Evolutionary conservation across 2,113 vertebrate species (phyloP), one percentile per base, ranked within the genome.

Genomic region (Paedocypris sp.): DNA sequence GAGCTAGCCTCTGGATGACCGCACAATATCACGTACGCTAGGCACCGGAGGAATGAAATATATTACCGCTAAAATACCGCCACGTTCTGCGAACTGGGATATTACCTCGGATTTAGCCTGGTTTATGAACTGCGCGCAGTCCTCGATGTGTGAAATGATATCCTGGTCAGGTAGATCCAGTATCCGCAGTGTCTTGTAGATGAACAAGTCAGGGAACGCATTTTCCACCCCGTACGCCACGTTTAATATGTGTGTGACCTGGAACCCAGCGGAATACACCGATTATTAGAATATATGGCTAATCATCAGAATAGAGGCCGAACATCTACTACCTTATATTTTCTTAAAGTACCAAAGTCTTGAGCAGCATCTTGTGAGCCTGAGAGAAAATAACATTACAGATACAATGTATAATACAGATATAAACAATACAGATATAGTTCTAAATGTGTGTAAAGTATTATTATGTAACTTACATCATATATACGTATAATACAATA

Each of bases 231-330:
- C 93, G 0, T 88, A 94, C 1, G 92, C 95, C 56, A 97, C 91
- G 39, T 98, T 98, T 63, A 98, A 81, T 72, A 98, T 74, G 19
- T 97, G 93, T 57, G 94, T 93, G 71, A 97, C 90, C 95, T 98
- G 76, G 59, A 74, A 67, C 0, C 16, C 51, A 71, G 45, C 66
- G 46, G 20, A 62, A 35, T 9, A 32, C 45, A 47, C 26, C n/a
- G 39, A n/a, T n/a, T n/a, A n/a, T n/a, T n/a, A n/a, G n/a, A n/a
- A n/a, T n/a, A n/a, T n/a, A n/a, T n/a, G n/a, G n/a, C n/a, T n/a
- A n/a, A n/a, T n/a, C n/a, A 32, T 49, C 8, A 19, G 15, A 29
- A 16, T n/a, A 47, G n/a, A 4, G 4, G 32, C 23, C 11, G 36
- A 11, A 45, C 28, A 31, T 32, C 2, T 13, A 10, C 11, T 84